These are phyloP conservation scores for Stenchaetothrips biformis DNA, from an alignment of 2,888 invertebrate species.

Conservation along the genomic window DNA sequence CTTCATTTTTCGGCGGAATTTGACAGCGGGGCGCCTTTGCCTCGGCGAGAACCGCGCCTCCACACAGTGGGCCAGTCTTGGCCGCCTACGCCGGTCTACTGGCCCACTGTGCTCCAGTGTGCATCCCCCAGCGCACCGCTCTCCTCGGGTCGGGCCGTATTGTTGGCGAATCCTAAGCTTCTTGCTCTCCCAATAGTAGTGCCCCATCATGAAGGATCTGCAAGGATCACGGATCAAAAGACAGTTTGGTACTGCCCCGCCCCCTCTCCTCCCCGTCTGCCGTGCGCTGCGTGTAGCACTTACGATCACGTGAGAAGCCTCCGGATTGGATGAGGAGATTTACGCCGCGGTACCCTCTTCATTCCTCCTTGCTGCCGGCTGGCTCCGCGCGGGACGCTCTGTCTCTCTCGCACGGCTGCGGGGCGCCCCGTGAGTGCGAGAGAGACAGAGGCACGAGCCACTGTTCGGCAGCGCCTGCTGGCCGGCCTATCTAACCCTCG, in stretches of 20 bases:
- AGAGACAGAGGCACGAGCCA: not conserved
- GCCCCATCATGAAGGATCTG: conserved; percentile 7
- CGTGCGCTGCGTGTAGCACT: conserved; percentile 10
- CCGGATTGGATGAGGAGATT: conserved; percentile 21
- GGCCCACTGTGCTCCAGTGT: no score
- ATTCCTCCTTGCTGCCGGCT: not conserved
- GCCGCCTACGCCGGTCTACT: no score
- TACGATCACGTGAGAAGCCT: conserved; percentile 12
- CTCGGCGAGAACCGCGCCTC: no score
- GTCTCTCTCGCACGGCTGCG: not conserved
- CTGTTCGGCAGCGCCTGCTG: no score
- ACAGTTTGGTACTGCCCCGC: not conserved
- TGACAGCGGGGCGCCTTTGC: no score
- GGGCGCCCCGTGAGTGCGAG: not conserved
- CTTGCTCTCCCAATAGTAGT: not conserved
- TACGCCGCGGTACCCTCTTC: conserved; percentile 7
- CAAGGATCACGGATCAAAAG: not conserved
- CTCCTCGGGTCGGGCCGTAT: not conserved
- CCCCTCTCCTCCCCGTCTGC: not conserved
- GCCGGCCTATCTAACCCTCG: conserved; percentile 7
- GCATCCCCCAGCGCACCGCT: no score
- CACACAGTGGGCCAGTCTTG: no score
- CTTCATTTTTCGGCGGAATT: no score
- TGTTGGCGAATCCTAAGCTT: conserved; percentile 18
- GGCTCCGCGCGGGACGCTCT: not conserved